Evolutionary conservation across 2,888 invertebrate species (phyloP), one percentile per base, ranked within the genome.

Genomic region (Trissoscelio sp.): DNA sequence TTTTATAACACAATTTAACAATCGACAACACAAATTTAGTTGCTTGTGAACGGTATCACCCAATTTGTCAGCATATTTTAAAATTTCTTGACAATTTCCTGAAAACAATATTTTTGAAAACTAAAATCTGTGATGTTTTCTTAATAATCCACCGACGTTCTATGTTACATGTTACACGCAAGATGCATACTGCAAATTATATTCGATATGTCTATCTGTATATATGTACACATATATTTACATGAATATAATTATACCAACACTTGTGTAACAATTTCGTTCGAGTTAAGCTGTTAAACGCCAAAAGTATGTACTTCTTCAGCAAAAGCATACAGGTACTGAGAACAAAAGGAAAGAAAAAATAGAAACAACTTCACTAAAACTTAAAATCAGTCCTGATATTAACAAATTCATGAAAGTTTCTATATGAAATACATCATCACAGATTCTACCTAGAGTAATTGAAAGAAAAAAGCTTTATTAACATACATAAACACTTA

Each of bases 121-220:
- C 74, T 37, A 80, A 75, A 79, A 75, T 80, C 80, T 75, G 80
- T 80, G 75, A 80, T 75, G 80, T 74, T 80, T 74, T 75, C 70
- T 75, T 51, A 64, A 79, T 67, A 66, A 70, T 66, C 72, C 60
- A 58, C 44, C 42, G 16, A 62, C 57, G 46, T 60, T 80, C 75
- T 75, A 72, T 75, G 80, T 80, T 80, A 75, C 37, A 53, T 75
- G 80, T 75, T 72, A 73, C 58, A 72, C 53, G 46, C 69, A 46
- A 78, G 31, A 58, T 51, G 55, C 72, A 58, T 69, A 79, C 79
- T 58, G 16, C 39, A 69, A 73, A 73, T 80, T 67, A 79, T 79
- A 67, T 73, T 66, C 46, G 42, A 72, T 48, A 73, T 79, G 58
- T 72, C 72, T 72, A 39, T 67, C 73, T 74, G 80, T 80, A 79